Base-by-base conservation (phyloP, 2,113 vertebrate genomes). In the Herpailurus yagouaroundi region DNA sequence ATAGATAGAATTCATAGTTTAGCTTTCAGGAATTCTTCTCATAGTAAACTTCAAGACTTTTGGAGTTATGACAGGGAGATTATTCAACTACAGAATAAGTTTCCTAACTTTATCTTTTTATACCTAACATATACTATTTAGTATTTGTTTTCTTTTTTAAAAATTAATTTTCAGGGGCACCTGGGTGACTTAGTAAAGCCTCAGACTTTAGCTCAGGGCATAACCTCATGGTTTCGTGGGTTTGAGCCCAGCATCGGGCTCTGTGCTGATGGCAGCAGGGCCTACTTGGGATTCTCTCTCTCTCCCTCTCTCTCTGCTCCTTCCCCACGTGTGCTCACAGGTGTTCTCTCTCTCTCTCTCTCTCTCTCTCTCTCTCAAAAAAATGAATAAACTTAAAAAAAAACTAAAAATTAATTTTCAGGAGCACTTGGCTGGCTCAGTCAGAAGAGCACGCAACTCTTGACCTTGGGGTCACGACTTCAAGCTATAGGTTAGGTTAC, bases 1-100 rank as follows among this genome's bases (percentile, higher is more conserved):
- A 10, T 45, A 89, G 36, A 52, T 5, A 55, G 33, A 89, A 57
- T 96, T 18, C 5, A 69, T 80, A 55, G 36, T 73, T 94, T 86
- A 63, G 21, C 48, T 96, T 77, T 41, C 25, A 88, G 36, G 33
- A 86, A 86, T 94, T 93, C 38, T 38, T 88, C 95, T 88, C 95
- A 81, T 71, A 50, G 55, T 69, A 29, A 69, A 85, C 14, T 91
- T 89, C 19, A 96, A 4, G 64, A 86, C n/a, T 74, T 92, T 89
- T 55, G 21, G 16, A 90, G 10, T 63, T 93, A 79, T 60, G 41
- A 73, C 2, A 89, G 19, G 12, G 21, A 79, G 19, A 52, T 82
- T 88, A 85, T 81, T 66, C 7, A 80, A 52, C 64, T 69, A 93
- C 25, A 89, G 11, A 91, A 38, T 55, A 77, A 92, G 21, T 87